Conservation (phyloP, 2,797 vertebrate species). For the Coluber constrictor region DNA sequence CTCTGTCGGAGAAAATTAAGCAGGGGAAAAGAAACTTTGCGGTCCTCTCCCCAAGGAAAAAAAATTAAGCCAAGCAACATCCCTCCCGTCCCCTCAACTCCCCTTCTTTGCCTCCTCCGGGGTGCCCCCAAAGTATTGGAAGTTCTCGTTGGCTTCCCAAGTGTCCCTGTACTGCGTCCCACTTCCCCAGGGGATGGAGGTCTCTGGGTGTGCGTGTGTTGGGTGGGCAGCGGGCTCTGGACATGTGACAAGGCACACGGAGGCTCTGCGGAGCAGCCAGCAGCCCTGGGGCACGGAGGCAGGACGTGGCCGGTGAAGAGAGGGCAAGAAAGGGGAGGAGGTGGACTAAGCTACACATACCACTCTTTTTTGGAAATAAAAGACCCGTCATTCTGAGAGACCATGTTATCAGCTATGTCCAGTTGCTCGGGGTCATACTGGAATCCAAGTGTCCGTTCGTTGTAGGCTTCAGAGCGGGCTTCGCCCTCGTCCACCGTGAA, state of each 20-base stretch:
- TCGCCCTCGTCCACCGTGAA: conserved; percentile 95
- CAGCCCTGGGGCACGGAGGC: neutral
- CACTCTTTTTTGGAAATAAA: conserved; percentile 99
- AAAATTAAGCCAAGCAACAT: conserved; percentile 45
- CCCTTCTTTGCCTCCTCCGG: neutral
- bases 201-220: conserved; percentile 24
- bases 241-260: neutral
- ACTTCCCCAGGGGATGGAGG: neutral
- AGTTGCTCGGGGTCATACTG: conserved; percentile 90
- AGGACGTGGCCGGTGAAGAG: neutral
- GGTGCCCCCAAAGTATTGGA: conserved; percentile 6
- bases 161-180: conserved; percentile 45
- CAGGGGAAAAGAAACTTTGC: neutral
- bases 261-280: neutral
- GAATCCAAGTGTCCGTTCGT: conserved; percentile 94
- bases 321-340: conserved; percentile 28
- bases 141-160: conserved; percentile 8
- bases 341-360: conserved; percentile 86
- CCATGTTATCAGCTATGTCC: conserved; percentile 95
- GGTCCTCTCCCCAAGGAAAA: neutral
- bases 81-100: conserved; percentile 3
- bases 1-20: conserved; percentile 48
- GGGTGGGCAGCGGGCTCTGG: neutral
- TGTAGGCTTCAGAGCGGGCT: conserved; percentile 84
- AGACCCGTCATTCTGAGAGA: conserved; percentile 97